Evolutionary conservation across 2,113 vertebrate species (phyloP), one percentile per base, ranked within the genome.

Genomic region (Rafetus swinhoei): DNA sequence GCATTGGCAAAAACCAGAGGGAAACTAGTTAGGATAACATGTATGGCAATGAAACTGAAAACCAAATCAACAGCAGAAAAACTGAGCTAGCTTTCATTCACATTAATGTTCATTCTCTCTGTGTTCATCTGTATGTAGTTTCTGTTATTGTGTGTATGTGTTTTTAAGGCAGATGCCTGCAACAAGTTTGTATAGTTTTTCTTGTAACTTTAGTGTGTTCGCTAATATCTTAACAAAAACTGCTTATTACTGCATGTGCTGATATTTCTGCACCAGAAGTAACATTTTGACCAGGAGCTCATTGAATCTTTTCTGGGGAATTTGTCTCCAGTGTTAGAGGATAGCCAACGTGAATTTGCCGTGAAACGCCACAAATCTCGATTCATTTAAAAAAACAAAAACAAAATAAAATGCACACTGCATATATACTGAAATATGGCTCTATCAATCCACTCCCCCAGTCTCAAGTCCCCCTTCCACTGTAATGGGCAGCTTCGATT

Each of bases 171-270:
- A 45, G 39, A 32, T 86, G n/a, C 10, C 25, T 52, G 7, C 39
- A 79, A 10, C 35, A n/a, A 27, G 39, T 62, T 45, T 79, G 74
- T 54, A 77, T 24, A 57, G 22, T 39, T 1, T 79, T 86, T 86
- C 85, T 86, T 79, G 85, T 86, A 60, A 60, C 2, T 1, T 1
- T 29, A 27, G 32, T 19, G 39, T 35, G 21, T 56, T 1, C 19
- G 29, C 29, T 6, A 1, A 35, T 85, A 87, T 94, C 95, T 95
- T 85, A 95, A 79, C 84, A 97, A 93, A 97, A 97, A 79, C 90
- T 82, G 59, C n/a, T 91, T 79, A 5, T 93, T 56, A 90, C 81
- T 84, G 56, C 60, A 82, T 4, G n/a, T 89, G 69, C 81, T 90
- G 85, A 92, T 91, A 76, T 89, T 93, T 95, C 27, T 87, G 83